Evolutionary conservation across 2,888 invertebrate species (phyloP).

Genomic region (Phragmatobia fuliginosa): DNA sequence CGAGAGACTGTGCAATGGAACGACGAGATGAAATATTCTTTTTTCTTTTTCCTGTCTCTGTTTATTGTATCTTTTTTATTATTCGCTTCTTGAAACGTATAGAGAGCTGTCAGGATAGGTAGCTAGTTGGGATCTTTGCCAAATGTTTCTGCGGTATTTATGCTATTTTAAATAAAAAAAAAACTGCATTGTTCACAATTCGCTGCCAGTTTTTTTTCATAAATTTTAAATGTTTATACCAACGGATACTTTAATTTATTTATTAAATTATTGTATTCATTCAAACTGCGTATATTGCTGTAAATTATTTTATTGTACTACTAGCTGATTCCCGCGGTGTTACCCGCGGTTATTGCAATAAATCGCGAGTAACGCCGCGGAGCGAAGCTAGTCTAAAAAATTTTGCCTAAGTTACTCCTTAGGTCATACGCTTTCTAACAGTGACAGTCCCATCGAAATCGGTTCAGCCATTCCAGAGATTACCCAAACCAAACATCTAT

Average conservation of each 20-base stretch:
- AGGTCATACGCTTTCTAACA: no score
- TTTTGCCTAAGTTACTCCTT: no score
- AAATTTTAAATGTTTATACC: neutral
- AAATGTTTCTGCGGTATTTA: slow-evolving; percentile 59
- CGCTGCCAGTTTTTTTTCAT: neutral
- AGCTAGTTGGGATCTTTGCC: slow-evolving; percentile 59
- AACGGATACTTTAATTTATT: neutral
- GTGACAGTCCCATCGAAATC: no score
- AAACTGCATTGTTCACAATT: slow-evolving; percentile 12
- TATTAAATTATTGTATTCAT: neutral
- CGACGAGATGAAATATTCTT: neutral
- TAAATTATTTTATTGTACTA: neutral
- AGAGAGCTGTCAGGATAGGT: slow-evolving; percentile 39
- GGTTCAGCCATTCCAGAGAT: no score
- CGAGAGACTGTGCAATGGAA: neutral
- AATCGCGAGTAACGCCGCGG: no score
- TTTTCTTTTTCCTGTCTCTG: neutral
- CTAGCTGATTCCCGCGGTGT: no score
- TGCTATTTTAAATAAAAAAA: slow-evolving; percentile 57
- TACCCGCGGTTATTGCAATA: no score
- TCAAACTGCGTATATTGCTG: neutral
- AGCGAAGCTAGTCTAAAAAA: no score
- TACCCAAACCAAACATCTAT: no score
- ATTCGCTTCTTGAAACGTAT: slow-evolving; percentile 32
- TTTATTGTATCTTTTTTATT: slow-evolving; percentile 24